Conservation (phyloP, 1,140 invertebrate species). For the Diplogasteroides magnus region DNA sequence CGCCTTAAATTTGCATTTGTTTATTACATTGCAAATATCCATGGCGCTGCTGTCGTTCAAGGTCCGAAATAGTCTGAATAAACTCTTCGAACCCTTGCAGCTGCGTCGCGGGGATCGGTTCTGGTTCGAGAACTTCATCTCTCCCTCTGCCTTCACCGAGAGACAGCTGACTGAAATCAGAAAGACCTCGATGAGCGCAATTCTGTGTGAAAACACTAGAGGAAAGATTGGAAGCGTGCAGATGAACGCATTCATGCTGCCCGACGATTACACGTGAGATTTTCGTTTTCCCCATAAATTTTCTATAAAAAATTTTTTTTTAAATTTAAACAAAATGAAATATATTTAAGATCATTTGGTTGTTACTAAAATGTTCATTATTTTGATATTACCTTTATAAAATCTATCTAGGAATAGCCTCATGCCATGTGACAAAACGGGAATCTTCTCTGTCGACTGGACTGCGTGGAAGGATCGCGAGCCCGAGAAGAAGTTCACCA, state of each 20-base stretch:
- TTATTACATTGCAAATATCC: slow-evolving; percentile 6
- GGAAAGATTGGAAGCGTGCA: slow-evolving; percentile 58
- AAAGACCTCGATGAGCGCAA: slow-evolving; percentile 66
- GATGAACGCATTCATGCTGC: slow-evolving; percentile 61
- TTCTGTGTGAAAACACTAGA: slow-evolving; percentile 72
- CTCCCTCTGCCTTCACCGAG: slow-evolving; percentile 65
- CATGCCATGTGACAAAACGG: too few relatives aligned
- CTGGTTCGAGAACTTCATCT: slow-evolving; percentile 55
- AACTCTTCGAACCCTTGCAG: slow-evolving; percentile 13
- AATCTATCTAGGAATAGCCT: too few relatives aligned
- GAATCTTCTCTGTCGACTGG: too few relatives aligned
- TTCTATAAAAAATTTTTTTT: too few relatives aligned
- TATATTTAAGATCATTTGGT: too few relatives aligned
- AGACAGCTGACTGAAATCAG: slow-evolving; percentile 69
- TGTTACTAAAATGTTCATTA: too few relatives aligned
- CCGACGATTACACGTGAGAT: slow-evolving; percentile 45
- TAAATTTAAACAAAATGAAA: too few relatives aligned
- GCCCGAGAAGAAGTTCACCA: slow-evolving; percentile 39
- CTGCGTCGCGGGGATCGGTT: slow-evolving; percentile 49
- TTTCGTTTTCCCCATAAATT: slow-evolving; percentile 4
- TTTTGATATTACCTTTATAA: too few relatives aligned
- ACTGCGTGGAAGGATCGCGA: slow-evolving; percentile 47
- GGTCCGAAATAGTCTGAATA: too few relatives aligned
- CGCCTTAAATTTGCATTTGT: too few relatives aligned
- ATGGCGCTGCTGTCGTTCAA: too few relatives aligned